Percentiles rank a stretch among this genome's conserved stretches.
These are phyloP conservation scores for Ctenodactylus gundi DNA, from an alignment of 2,113 vertebrate genomes.

Conservation along the genomic window DNA sequence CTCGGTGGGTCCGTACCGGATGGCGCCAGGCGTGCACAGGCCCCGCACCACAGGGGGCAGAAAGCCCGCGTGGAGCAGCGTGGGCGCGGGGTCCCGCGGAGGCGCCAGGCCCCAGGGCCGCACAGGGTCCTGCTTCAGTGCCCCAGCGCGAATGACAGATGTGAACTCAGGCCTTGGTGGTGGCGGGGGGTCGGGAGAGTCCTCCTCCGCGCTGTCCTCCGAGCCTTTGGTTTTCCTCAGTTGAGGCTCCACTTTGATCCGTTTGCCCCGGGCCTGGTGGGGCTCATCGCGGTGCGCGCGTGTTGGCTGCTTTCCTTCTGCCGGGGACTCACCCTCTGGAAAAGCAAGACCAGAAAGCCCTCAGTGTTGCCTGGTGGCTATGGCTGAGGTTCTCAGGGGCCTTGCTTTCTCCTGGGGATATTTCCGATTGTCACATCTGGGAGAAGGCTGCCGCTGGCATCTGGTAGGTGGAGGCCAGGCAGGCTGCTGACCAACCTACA, in stretches of 20 bases:
- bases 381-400: no score
- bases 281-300: conserved; percentile 68
- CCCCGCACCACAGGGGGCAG: conserved; percentile 86
- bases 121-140: conserved; percentile 62
- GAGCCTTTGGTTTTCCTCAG: neutral
- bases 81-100: conserved; percentile 81
- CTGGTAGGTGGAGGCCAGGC: neutral
- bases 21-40: conserved; percentile 91
- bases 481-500: no score
- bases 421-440: neutral
- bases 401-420: neutral
- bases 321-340: neutral
- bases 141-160: conserved; percentile 64
- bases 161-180: conserved; percentile 59
- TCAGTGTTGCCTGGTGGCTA: no score
- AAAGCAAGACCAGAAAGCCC: neutral
- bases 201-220: conserved; percentile 83
- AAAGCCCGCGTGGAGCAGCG: conserved; percentile 80
- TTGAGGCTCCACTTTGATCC: conserved; percentile 83
- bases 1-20: conserved; percentile 92
- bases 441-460: neutral
- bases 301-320: conserved; percentile 55
- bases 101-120: conserved; percentile 66
- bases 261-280: conserved; percentile 69
- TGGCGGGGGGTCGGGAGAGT: conserved; percentile 61